A percentile compares a stretch with the other conserved stretches of the same genome.
Conservation (phyloP, 2,888 invertebrate species). For the Drosophila leonis region DNA sequence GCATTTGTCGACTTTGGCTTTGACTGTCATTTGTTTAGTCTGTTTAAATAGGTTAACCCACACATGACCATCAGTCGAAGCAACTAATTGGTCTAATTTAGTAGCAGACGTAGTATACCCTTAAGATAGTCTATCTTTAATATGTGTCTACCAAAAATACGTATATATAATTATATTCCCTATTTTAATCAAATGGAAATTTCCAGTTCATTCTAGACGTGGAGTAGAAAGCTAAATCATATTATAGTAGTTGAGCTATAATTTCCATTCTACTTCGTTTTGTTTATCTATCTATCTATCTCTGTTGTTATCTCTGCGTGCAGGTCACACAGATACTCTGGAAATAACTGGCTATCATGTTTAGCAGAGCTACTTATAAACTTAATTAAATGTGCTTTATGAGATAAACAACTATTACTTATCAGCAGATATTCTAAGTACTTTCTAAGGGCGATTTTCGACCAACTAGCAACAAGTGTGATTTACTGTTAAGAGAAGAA, state of each 20-base stretch:
- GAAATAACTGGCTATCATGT: slow-evolving; percentile 46
- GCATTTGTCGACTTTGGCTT: slow-evolving; percentile 49
- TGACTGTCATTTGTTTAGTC: slow-evolving; percentile 46
- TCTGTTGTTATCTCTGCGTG: slow-evolving; percentile 41
- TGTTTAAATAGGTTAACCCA: slow-evolving; percentile 64
- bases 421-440: slow-evolving; percentile 14
- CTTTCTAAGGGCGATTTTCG: background rate
- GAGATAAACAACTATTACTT: slow-evolving; percentile 44
- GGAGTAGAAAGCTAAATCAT: background rate
- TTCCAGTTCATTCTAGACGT: background rate
- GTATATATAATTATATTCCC: too few species aligned
- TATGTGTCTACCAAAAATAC: background rate
- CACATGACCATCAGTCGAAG: slow-evolving; percentile 33
- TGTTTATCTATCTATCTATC: slow-evolving; percentile 28
- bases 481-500: background rate
- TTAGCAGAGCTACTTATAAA: slow-evolving; percentile 30
- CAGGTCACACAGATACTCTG: slow-evolving; percentile 38
- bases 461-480: slow-evolving; percentile 4
- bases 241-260: background rate
- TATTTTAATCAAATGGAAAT: slow-evolving; percentile 11
- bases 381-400: slow-evolving; percentile 32
- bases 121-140: slow-evolving; percentile 22
- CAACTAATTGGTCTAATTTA: slow-evolving; percentile 63
- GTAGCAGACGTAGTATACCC: slow-evolving; percentile 20
- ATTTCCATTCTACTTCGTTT: slow-evolving; percentile 3